phyloP scores from a whole-genome alignment of 1,140 invertebrate species.

The Drosophila jambulina region DNA sequence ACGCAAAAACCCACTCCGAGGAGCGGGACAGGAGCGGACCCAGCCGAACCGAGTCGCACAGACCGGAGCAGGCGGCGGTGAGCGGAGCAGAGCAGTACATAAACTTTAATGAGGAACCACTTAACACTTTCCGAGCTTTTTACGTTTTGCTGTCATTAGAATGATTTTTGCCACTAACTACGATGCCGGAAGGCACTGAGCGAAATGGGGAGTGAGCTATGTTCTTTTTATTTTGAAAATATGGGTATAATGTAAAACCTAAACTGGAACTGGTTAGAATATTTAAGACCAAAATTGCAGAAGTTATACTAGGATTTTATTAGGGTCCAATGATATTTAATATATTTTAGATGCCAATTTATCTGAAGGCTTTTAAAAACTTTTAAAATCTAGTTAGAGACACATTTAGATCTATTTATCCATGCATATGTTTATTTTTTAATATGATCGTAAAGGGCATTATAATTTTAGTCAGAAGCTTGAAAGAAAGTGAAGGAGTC shows the following conservation, averaged over 20 bases:
- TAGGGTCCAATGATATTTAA: not conserved
- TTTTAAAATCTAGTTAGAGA: too few relatives aligned
- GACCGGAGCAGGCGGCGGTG: slow-evolving; percentile 6
- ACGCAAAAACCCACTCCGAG: slow-evolving; percentile 21
- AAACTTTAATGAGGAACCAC: slow-evolving; percentile 85
- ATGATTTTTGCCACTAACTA: slow-evolving; percentile 82
- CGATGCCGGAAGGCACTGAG: slow-evolving; percentile 53
- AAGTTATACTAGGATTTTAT: not conserved
- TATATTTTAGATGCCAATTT: too few relatives aligned
- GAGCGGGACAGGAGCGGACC: slow-evolving; percentile 34
- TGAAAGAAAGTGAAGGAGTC: not conserved
- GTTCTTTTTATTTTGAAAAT: not conserved
- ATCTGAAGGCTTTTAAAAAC: too few relatives aligned
- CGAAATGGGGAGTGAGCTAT: slow-evolving; percentile 4
- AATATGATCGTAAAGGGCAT: too few relatives aligned
- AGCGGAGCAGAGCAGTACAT: slow-evolving; percentile 63
- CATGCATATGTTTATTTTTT: too few relatives aligned
- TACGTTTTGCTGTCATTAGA: slow-evolving; percentile 83
- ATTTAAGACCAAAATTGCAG: not conserved
- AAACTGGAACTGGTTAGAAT: not conserved
- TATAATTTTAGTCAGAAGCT: not conserved
- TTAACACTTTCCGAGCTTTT: slow-evolving; percentile 84
- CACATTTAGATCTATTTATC: too few relatives aligned
- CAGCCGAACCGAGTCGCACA: slow-evolving; percentile 9
- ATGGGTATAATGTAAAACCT: not conserved